Evolutionary conservation across 2,113 vertebrate genomes (phyloP).

Genomic region (Agelaius tricolor): DNA sequence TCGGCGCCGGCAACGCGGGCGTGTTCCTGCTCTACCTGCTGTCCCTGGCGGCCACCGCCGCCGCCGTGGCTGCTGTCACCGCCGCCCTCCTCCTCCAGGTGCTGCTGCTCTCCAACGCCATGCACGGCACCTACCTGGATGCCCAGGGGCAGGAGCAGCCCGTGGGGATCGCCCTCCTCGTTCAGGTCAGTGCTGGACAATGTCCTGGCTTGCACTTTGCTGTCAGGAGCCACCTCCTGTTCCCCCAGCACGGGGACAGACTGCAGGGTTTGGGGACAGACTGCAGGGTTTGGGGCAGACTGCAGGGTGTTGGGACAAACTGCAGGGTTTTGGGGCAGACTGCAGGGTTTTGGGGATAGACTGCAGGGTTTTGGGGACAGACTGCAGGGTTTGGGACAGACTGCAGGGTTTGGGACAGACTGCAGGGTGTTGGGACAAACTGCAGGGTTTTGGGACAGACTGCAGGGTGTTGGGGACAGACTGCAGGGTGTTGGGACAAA

Average conservation of each 20-base stretch:
- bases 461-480: too few species aligned
- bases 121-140: constrained; percentile 79
- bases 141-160: constrained; percentile 73
- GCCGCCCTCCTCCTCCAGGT: constrained; percentile 76
- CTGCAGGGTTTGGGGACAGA: not conserved
- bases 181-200: constrained; percentile 76
- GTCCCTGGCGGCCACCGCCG: constrained; percentile 76
- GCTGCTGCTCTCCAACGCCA: constrained; percentile 74
- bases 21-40: constrained; percentile 89
- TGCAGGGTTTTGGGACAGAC: too few species aligned
- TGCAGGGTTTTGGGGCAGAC: too few species aligned
- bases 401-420: too few species aligned
- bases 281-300: too few species aligned
- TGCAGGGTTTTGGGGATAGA: too few species aligned
- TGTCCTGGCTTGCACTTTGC: not conserved
- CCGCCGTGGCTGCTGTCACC: constrained; percentile 70
- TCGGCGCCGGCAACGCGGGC: constrained; percentile 84
- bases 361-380: too few species aligned
- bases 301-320: not conserved
- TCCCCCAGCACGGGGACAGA: not conserved
- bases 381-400: too few species aligned
- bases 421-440: not conserved
- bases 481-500: too few species aligned
- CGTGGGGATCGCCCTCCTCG: constrained; percentile 77
- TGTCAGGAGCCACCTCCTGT: not conserved